A percentile compares a stretch with the other conserved stretches of the same genome.
These are phyloP conservation scores for Heliocidaris tuberculata DNA, from an alignment of 35 echinoderm and acorn worm species.

Conservation along the genomic window DNA sequence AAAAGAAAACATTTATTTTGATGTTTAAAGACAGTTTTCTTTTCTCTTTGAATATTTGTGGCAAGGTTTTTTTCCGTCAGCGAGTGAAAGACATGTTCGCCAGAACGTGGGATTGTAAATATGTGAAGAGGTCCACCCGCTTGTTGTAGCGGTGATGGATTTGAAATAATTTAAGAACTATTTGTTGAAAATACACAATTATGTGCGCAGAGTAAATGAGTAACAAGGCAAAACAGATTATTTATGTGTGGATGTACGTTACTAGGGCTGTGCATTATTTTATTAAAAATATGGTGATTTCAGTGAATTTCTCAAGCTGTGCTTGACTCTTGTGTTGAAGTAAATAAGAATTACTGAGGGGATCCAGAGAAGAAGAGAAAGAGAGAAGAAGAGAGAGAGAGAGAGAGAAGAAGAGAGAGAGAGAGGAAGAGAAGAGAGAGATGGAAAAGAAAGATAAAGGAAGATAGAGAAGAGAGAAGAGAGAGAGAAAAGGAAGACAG, in stretches of 20 bases:
- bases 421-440: neutral
- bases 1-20: neutral
- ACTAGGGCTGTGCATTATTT: slow-evolving; percentile 51
- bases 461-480: neutral
- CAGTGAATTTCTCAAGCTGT: neutral
- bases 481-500: neutral
- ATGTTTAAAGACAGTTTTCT: slow-evolving; percentile 10
- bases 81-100: neutral
- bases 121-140: neutral
- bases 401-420: neutral
- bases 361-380: neutral
- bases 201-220: slow-evolving; percentile 35
- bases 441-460: neutral
- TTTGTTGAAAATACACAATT: slow-evolving; percentile 9
- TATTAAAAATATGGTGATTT: slow-evolving; percentile 52
- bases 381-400: neutral
- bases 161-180: neutral
- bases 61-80: neutral
- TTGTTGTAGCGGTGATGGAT: neutral
- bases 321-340: neutral
- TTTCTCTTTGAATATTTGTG: slow-evolving; percentile 26
- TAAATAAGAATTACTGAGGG: neutral
- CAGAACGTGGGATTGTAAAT: neutral
- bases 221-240: slow-evolving; percentile 24
- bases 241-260: slow-evolving; percentile 37